A percentile compares a stretch with the other conserved stretches of the same genome.
phyloP scores from a whole-genome alignment of 2,888 invertebrate genomes.

The Apodemia hepburni region DNA sequence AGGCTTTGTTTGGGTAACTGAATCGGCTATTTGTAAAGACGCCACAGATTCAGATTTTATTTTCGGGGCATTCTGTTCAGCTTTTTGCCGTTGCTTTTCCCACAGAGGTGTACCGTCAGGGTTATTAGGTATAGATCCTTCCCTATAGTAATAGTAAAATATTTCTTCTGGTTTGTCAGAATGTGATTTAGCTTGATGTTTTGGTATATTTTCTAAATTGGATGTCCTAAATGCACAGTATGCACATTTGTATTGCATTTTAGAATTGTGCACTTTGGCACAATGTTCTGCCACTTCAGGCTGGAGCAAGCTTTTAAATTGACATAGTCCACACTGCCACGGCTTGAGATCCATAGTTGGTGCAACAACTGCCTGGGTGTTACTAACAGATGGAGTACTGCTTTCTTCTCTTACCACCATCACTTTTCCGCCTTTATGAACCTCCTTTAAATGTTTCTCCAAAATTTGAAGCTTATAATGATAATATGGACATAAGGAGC shows the following conservation, averaged over 20 bases:
- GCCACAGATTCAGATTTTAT: constrained; percentile 47
- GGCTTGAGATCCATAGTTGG: constrained; percentile 78
- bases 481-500: constrained; percentile 83
- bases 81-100: constrained; percentile 53
- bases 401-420: constrained; percentile 56
- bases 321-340: constrained; percentile 87
- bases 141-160: constrained; percentile 79
- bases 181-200: constrained; percentile 82
- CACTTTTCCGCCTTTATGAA: constrained; percentile 77
- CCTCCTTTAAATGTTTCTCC: constrained; percentile 83
- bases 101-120: constrained; percentile 53
- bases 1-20: constrained; percentile 26
- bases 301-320: constrained; percentile 79
- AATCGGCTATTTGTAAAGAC: constrained; percentile 18
- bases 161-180: constrained; percentile 52
- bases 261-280: constrained; percentile 79
- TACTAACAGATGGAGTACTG: constrained; percentile 33
- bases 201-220: constrained; percentile 75
- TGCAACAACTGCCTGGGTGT: constrained; percentile 32
- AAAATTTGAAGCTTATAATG: constrained; percentile 82
- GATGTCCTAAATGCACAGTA: constrained; percentile 81
- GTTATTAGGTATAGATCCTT: constrained; percentile 50
- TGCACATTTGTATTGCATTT: constrained; percentile 85
- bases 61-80: constrained; percentile 33
- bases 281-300: constrained; percentile 82